Evolutionary conservation across 2,888 invertebrate genomes (phyloP), one percentile per base, ranked within the genome.

Genomic region (Tachina lurida): DNA sequence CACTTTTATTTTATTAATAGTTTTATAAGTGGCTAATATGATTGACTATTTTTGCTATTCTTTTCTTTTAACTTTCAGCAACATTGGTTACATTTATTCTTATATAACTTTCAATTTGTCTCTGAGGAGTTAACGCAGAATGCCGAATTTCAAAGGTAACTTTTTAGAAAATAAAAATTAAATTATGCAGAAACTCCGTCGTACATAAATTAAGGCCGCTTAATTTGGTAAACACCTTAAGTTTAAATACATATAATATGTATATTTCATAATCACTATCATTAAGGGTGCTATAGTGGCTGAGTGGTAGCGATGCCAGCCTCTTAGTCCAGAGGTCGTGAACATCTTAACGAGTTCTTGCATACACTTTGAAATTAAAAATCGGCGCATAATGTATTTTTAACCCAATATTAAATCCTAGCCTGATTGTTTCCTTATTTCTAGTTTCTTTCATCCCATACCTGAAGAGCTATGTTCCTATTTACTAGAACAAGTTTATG

Each of bases 391-490:
- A 31, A 31, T 31, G 31, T 31, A 31, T 2, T 31, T 31, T 31
- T 31, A 31, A 31, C 3, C 31, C 31, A 31, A 2, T 4, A 49
- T 49, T 12, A 54, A 19, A 58, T 17, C 10, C 49, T 13, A 3
- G 31, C 19, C 2, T 47, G 19, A 2, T 54, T 31, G 12, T 19
- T 47, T 62, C 2, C 22, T 39, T 22, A 52, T n/a, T 87, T 88
- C 15, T 73, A 93, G 93, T 71, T 90, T 90, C 81, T 89, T 92
- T 19, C 91, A 91, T 82, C 90, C 90, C n/a, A 89, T 92, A 80
- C 90, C 92, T 13, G 92, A 92, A 67, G 91, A 92, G 77, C 85
- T 93, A 19, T 92, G 91, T 47, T 92, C 91, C 4, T 92, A 90
- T 88, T 87, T 93, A 62, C 86, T 92, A 82, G 90, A 92, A 84